Percentiles rank a stretch among this genome's conserved stretches.
Evolutionary conservation across 2,888 invertebrate species (phyloP).

Genomic region (Thyatira batis): DNA sequence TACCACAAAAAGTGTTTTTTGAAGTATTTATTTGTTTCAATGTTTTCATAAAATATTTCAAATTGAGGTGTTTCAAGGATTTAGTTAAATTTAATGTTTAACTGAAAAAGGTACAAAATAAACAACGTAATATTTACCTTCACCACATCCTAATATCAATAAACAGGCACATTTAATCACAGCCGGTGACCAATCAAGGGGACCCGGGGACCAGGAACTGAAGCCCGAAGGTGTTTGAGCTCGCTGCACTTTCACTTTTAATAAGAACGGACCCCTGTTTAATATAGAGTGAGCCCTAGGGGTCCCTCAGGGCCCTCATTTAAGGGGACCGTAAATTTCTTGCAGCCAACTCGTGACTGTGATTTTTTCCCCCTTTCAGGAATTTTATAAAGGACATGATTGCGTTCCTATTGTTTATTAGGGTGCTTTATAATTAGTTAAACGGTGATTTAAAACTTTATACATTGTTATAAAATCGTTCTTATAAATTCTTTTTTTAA

Average conservation of each 20-base stretch:
- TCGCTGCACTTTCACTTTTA: constrained; percentile 64
- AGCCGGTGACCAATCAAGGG: constrained; percentile 40
- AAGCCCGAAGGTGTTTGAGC: constrained; percentile 63
- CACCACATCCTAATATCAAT: neutral
- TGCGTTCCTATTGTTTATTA: constrained; percentile 55
- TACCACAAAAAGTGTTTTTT: neutral
- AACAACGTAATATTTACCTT: neutral
- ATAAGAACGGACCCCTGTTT: constrained; percentile 72
- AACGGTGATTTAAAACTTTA: neutral
- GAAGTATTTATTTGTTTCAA: neutral
- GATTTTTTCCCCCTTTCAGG: constrained; percentile 55
- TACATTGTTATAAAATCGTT: neutral
- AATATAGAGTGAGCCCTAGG: constrained; percentile 68
- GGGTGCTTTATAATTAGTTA: constrained; percentile 22
- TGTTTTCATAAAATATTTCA: neutral
- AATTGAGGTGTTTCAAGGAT: no score
- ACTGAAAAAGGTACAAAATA: neutral
- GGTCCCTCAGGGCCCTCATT: constrained; percentile 51
- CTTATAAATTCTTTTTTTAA: neutral
- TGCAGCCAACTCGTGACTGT: constrained; percentile 52
- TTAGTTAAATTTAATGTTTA: neutral
- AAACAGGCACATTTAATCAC: constrained; percentile 10
- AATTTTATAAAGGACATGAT: constrained; percentile 53
- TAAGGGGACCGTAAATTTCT: constrained; percentile 59
- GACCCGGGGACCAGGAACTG: constrained; percentile 26